Conservation (phyloP, 2,113 vertebrate genomes). For the Brienomyrus brachyistius region DNA sequence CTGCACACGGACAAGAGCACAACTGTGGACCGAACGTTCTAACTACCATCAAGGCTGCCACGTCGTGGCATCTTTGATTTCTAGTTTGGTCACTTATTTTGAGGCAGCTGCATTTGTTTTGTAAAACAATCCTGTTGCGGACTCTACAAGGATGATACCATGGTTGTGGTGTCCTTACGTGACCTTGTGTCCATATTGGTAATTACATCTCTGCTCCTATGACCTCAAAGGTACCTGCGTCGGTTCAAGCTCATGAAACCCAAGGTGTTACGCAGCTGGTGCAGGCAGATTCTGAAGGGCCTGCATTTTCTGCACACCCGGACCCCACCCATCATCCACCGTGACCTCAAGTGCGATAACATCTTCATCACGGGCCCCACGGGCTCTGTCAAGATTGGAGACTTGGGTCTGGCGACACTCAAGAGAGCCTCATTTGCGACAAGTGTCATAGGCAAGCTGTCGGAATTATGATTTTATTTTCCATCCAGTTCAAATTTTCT, state of each 20-base stretch:
- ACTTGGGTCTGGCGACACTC: slow-evolving; percentile 89
- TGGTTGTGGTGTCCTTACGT: background rate
- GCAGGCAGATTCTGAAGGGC: slow-evolving; percentile 94
- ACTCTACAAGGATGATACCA: background rate
- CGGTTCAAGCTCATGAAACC: slow-evolving; percentile 98
- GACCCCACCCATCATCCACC: slow-evolving; percentile 93
- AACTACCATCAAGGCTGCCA: background rate
- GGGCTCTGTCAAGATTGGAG: slow-evolving; percentile 95
- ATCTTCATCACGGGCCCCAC: slow-evolving; percentile 98
- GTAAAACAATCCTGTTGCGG: background rate
- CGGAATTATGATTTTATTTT: background rate
- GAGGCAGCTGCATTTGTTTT: background rate
- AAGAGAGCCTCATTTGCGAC: slow-evolving; percentile 96
- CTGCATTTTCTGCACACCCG: slow-evolving; percentile 92
- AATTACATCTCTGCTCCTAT: background rate
- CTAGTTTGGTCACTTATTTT: background rate
- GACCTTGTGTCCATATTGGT: background rate
- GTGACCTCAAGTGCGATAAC: slow-evolving; percentile 97
- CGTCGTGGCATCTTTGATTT: background rate
- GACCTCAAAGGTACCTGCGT: slow-evolving; percentile 78
- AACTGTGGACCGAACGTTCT: background rate
- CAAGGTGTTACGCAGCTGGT: slow-evolving; percentile 94
- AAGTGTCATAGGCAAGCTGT: slow-evolving; percentile 84
- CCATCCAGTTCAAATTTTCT: background rate
- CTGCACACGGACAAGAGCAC: background rate